phyloP scores from a whole-genome alignment of 2,113 vertebrate species.

The Etia nguti region DNA sequence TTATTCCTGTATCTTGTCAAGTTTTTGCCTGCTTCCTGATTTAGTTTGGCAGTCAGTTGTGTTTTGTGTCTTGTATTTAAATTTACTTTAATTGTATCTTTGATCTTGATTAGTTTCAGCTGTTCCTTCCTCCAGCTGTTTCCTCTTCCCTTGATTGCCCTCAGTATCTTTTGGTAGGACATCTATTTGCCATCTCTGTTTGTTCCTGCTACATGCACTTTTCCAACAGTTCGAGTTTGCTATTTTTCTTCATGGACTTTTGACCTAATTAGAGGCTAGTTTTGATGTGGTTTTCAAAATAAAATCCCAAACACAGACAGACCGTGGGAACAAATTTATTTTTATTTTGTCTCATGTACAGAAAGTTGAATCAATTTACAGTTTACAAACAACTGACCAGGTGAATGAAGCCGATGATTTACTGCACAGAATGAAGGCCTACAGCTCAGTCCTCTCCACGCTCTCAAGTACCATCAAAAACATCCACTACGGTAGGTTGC shows the following conservation, averaged over 20 bases:
- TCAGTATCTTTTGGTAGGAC: background rate
- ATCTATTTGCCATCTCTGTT: background rate
- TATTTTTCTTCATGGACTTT: background rate
- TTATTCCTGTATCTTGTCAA: background rate
- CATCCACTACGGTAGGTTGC: background rate
- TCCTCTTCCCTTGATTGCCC: background rate
- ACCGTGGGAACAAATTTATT: conserved; percentile 68
- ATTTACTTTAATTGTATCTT: background rate
- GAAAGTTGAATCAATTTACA: conserved; percentile 58
- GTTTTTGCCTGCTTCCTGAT: background rate
- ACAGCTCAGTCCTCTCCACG: conserved; percentile 1
- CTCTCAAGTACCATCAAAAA: conserved; percentile 2
- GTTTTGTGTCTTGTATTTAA: background rate
- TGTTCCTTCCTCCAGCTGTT: background rate
- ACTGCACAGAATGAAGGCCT: conserved; percentile 49
- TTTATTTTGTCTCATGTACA: conserved; percentile 63
- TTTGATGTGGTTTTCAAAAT: background rate
- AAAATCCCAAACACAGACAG: background rate
- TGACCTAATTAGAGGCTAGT: background rate
- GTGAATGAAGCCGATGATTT: conserved; percentile 39
- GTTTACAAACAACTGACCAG: conserved; percentile 65
- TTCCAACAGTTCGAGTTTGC: background rate
- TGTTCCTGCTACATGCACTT: background rate
- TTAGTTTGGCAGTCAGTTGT: background rate
- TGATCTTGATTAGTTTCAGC: background rate